Evolutionary conservation across 2,888 invertebrate species (phyloP).

Genomic region (Gasteruption jaculator): DNA sequence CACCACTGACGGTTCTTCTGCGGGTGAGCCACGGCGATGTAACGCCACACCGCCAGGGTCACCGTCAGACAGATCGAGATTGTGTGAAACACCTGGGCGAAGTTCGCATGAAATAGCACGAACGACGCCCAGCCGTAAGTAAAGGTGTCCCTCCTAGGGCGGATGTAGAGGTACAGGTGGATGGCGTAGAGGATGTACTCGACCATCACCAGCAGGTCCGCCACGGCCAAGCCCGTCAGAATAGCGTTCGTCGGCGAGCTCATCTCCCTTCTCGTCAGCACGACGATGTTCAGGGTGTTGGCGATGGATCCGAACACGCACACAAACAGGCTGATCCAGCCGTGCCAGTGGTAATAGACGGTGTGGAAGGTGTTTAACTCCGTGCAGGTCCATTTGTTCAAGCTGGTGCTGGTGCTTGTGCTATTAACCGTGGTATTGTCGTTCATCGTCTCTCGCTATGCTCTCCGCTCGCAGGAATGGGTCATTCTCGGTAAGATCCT

Average conservation of each 20-base stretch:
- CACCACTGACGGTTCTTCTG: constrained; percentile 80
- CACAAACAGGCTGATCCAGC: constrained; percentile 79
- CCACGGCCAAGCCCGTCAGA: constrained; percentile 83
- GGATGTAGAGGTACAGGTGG: constrained; percentile 67
- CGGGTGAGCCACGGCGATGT: constrained; percentile 79
- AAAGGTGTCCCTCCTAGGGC: constrained; percentile 55
- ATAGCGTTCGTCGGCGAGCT: constrained; percentile 87
- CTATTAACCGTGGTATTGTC: too few species aligned
- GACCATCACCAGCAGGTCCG: constrained; percentile 91
- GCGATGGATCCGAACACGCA: constrained; percentile 88
- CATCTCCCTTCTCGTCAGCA: constrained; percentile 87
- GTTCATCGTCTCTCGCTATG: too few species aligned
- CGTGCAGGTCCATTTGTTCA: too few species aligned
- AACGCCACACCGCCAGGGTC: constrained; percentile 88
- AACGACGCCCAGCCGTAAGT: constrained; percentile 77
- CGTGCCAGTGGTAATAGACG: constrained; percentile 72
- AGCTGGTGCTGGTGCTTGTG: too few species aligned
- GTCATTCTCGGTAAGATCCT: too few species aligned
- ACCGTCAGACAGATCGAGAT: constrained; percentile 92
- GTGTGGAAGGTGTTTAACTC: constrained; percentile 60
- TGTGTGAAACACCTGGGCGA: constrained; percentile 83
- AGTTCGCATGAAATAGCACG: constrained; percentile 86
- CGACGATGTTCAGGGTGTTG: constrained; percentile 87
- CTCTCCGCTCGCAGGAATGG: too few species aligned
- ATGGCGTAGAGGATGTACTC: constrained; percentile 89